These are phyloP conservation scores for Rhombomys opimus DNA, from an alignment of 2,113 vertebrate species.

Conservation along the genomic window DNA sequence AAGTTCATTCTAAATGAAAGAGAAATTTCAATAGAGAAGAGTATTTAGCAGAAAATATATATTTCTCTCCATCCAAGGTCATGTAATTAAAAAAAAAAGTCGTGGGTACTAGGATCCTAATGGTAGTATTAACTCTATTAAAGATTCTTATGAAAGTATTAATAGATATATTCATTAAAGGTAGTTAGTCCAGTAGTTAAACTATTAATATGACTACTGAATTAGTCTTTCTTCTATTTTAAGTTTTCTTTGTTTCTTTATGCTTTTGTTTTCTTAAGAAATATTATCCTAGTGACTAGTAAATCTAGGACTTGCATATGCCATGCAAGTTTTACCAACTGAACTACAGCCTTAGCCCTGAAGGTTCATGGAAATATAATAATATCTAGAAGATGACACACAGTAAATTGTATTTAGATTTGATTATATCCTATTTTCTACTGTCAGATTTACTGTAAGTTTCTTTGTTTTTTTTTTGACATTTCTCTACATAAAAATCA, in stretches of 20 bases:
- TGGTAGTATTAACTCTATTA: background rate
- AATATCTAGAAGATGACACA: background rate
- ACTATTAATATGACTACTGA: slow-evolving; percentile 12
- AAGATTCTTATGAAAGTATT: slow-evolving; percentile 12
- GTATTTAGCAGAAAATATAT: slow-evolving; percentile 23
- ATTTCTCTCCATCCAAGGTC: slow-evolving; percentile 37
- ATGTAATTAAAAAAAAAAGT: slow-evolving; percentile 16
- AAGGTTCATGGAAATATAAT: background rate
- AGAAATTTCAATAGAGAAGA: background rate
- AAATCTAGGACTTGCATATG: no score
- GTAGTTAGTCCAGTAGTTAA: background rate
- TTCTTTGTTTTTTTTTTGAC: background rate
- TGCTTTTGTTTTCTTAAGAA: slow-evolving; percentile 2
- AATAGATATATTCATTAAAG: slow-evolving; percentile 10
- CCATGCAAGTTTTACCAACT: background rate
- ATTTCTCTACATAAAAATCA: background rate
- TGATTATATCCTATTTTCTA: background rate
- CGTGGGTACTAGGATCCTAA: background rate
- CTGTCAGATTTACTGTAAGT: background rate
- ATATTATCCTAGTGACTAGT: background rate
- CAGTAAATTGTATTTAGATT: slow-evolving; percentile 38
- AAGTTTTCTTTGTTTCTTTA: background rate
- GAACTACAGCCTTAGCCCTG: background rate
- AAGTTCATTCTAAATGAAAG: slow-evolving; percentile 12
- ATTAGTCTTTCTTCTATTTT: background rate